Base-by-base conservation (phyloP, 2,888 invertebrate genomes). In the Tillus elongatus region DNA sequence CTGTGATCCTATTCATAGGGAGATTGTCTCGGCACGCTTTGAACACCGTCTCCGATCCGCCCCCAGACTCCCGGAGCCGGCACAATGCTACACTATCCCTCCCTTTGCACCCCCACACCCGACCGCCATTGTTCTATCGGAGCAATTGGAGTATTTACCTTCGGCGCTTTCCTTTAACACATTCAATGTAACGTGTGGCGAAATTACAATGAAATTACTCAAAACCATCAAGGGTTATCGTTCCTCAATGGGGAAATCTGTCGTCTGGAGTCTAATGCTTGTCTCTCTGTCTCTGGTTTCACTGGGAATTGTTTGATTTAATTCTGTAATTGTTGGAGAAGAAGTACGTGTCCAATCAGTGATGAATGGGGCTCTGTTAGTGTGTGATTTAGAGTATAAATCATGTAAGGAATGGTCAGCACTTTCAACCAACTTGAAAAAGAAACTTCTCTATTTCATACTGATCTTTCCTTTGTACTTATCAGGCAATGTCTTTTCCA, bases 1-100 rank as follows among this genome's bases (percentile, higher is more conserved):
- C 65, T 62, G 59, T 64, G 63, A 63, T 64, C 63, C 63, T 58
- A 66, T 66, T 66, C 63, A 64, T 47, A 47, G 56, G 52, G 52
- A 58, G 58, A 60, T 60, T 60, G 60, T 60, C 57, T 58, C 57
- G 47, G 47, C 50, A 53, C 54, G 50, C 50, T 54, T 49, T 53
- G n/a, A n/a, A n/a, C n/a, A n/a, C 54, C 51, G 53, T 54, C 57
- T 56, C 53, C 54, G 57, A 60, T 58, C n/a, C n/a, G n/a, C n/a
- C n/a, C n/a, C n/a, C n/a, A n/a, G n/a, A n/a, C n/a, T n/a, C 56
- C 58, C 52, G 49, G 51, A 53, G 51, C 51, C 50, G 48, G 56
- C 56, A 37, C 37, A 14, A 29, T 29, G 9, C 9, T 29, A n/a
- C 30, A 11, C 9, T 11, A 4, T 4, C 14, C 32, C 34, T 12